Percentiles rank a stretch among this genome's conserved stretches.
Conservation (phyloP, 1,140 invertebrate genomes). For the Bombus difficillimus region DNA sequence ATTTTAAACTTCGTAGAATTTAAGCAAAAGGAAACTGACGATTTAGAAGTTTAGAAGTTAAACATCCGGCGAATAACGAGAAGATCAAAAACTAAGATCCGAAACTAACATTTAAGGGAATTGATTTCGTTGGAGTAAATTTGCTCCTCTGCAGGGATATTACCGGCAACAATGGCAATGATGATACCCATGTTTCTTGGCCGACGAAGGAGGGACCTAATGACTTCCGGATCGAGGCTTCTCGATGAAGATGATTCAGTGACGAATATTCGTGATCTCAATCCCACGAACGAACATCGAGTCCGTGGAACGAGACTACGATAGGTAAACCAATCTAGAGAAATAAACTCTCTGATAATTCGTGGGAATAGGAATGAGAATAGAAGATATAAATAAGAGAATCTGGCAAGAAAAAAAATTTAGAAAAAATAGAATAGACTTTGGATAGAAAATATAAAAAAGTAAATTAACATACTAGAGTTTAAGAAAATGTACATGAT, state of each 20-base stretch:
- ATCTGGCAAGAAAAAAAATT: not conserved
- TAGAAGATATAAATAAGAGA: not conserved
- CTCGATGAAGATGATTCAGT: not conserved
- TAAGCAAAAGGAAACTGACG: not conserved
- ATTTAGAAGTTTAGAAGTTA: not conserved
- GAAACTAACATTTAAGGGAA: not conserved
- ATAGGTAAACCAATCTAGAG: not conserved
- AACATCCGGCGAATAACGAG: not conserved
- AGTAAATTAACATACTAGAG: not conserved
- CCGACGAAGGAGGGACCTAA: conserved; percentile 78
- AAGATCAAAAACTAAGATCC: not conserved
- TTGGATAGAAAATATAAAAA: not conserved
- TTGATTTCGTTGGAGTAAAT: not conserved
- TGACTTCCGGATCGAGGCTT: not conserved
- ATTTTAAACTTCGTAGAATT: not conserved
- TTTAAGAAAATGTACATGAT: not conserved
- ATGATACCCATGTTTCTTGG: conserved; percentile 89
- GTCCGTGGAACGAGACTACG: not conserved
- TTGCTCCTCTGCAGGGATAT: conserved; percentile 83
- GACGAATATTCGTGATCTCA: not conserved
- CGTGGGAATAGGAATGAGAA: not conserved
- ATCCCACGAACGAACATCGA: not conserved
- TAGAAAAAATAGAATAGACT: not conserved
- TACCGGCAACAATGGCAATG: conserved; percentile 91
- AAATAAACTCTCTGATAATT: conserved; percentile 11